A percentile compares a stretch with the other conserved stretches of the same genome.
These are phyloP conservation scores for Sipha maydis DNA, from an alignment of 2,888 invertebrate species.

Conservation along the genomic window DNA sequence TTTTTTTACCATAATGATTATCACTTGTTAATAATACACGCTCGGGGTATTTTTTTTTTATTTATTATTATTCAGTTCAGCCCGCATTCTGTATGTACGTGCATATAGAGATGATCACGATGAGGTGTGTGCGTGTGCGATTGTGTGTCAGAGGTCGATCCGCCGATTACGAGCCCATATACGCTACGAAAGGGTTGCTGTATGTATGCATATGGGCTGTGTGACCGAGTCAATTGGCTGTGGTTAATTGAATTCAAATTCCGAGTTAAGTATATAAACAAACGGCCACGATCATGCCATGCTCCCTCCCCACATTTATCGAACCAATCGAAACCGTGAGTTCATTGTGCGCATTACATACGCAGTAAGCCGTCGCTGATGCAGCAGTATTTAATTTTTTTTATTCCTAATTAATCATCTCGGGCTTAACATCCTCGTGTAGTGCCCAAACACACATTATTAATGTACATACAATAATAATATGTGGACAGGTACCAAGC, in stretches of 20 bases:
- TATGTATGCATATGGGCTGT: constrained; percentile 58
- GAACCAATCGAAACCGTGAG: constrained; percentile 8
- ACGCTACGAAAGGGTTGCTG: constrained; percentile 53
- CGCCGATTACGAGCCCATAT: constrained; percentile 57
- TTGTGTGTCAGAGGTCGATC: constrained; percentile 60
- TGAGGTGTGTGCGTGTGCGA: constrained; percentile 38
- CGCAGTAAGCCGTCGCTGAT: background rate
- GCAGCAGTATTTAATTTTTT: background rate
- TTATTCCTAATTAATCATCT: background rate
- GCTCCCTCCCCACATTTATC: background rate
- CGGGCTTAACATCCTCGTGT: background rate
- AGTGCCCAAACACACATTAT: background rate
- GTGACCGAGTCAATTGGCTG: constrained; percentile 61
- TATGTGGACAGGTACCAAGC: too few species aligned
- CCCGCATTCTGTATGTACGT: constrained; percentile 51
- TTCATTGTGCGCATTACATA: background rate
- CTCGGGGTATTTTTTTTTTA: constrained; percentile 22
- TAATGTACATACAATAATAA: background rate
- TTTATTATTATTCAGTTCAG: constrained; percentile 57
- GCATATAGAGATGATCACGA: background rate
- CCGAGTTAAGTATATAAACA: constrained; percentile 48
- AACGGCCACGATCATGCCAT: background rate
- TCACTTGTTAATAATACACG: constrained; percentile 32
- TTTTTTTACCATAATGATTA: constrained; percentile 49
- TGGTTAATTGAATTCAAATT: constrained; percentile 61